phyloP scores from a whole-genome alignment of 2,113 vertebrate species.

The Galbula dea region DNA sequence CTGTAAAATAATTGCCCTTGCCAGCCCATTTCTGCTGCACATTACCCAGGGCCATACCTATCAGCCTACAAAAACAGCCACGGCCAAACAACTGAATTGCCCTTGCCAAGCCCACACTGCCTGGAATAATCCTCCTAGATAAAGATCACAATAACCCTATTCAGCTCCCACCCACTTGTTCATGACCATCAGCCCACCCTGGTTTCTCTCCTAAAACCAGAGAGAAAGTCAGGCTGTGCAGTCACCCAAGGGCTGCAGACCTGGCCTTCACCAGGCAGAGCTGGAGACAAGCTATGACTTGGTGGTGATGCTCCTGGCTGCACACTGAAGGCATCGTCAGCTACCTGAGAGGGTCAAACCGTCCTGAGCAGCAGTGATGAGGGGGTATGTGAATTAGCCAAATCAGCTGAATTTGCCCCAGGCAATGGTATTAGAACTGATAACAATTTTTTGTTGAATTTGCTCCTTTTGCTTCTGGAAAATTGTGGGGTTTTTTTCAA shows the following conservation, averaged over 20 bases:
- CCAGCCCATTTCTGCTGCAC: not conserved
- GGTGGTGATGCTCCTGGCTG: no score
- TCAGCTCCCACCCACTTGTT: constrained; percentile 14
- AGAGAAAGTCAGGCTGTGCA: not conserved
- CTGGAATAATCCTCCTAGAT: constrained; percentile 23
- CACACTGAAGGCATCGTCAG: not conserved
- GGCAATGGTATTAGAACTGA: not conserved
- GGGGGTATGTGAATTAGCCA: not conserved
- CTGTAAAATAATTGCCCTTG: not conserved
- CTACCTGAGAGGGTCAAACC: not conserved
- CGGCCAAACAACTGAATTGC: not conserved
- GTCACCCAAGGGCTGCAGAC: not conserved
- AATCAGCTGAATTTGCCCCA: not conserved
- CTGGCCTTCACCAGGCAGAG: accelerated
- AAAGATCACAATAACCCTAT: constrained; percentile 48
- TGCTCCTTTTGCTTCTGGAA: not conserved
- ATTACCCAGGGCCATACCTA: not conserved
- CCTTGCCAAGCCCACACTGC: constrained; percentile 16
- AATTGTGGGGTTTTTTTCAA: not conserved
- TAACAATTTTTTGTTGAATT: not conserved
- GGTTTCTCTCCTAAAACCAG: not conserved
- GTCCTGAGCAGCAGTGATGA: not conserved
- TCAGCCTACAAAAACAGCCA: not conserved
- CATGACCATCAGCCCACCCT: constrained; percentile 29
- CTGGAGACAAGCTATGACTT: accelerated